phyloP scores from a whole-genome alignment of 2,113 vertebrate species.

The Heloderma charlesbogerti region DNA sequence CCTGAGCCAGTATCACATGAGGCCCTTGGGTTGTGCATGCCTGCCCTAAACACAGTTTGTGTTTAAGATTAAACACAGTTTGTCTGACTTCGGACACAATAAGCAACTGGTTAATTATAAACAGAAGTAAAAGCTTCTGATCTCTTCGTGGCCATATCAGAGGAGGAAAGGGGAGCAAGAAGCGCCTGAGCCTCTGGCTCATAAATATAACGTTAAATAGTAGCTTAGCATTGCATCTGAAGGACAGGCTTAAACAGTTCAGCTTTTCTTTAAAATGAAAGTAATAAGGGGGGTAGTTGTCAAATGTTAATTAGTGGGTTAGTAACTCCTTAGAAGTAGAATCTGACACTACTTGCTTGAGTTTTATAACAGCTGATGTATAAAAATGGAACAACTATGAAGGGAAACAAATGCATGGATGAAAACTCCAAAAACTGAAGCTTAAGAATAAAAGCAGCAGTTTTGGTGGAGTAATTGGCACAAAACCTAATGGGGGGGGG shows the following conservation, averaged over 20 bases:
- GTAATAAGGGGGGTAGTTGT: neutral
- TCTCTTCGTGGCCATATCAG: too few relatives aligned
- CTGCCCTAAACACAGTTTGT: neutral
- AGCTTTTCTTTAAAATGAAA: neutral
- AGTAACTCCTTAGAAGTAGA: neutral
- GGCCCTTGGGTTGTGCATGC: too few relatives aligned
- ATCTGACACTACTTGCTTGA: neutral
- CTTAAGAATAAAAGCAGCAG: neutral
- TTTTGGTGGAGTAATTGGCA: neutral
- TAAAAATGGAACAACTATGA: neutral
- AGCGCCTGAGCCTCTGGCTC: too few relatives aligned
- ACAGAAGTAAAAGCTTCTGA: neutral
- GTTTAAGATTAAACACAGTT: neutral
- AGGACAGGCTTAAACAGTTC: neutral
- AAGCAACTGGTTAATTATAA: neutral
- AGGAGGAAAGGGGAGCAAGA: neutral
- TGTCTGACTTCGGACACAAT: neutral
- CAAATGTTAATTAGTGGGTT: neutral
- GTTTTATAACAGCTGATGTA: neutral
- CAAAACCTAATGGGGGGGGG: neutral
- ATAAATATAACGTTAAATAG: too few relatives aligned
- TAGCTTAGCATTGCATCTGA: neutral
- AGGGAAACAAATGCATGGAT: neutral
- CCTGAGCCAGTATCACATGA: too few relatives aligned
- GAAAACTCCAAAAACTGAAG: neutral